Percentiles rank a stretch among this genome's conserved stretches.
These are phyloP conservation scores for Sebastes vulpes DNA, from an alignment of 2,797 vertebrate species.

Conservation along the genomic window DNA sequence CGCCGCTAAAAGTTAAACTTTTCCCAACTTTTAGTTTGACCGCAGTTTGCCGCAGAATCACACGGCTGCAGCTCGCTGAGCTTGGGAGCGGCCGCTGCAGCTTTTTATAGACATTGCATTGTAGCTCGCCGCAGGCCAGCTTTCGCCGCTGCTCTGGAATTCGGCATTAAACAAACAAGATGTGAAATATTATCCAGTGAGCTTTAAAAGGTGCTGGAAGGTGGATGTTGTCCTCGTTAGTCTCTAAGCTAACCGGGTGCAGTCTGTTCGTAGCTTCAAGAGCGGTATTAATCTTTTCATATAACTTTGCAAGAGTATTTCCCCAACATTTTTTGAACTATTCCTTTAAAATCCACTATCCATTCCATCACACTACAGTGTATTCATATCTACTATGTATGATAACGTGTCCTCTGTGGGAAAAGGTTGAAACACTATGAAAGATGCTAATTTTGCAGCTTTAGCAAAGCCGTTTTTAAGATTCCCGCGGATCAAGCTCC, in stretches of 20 bases:
- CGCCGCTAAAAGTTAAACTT: too few relatives aligned
- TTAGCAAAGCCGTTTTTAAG: conserved; percentile 38
- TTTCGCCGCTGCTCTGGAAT: too few relatives aligned
- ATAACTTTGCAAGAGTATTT: background rate
- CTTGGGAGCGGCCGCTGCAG: too few relatives aligned
- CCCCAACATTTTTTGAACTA: too few relatives aligned
- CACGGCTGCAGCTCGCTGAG: too few relatives aligned
- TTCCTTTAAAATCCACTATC: background rate
- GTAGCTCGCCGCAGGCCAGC: too few relatives aligned
- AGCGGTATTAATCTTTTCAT: background rate
- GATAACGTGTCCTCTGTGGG: background rate
- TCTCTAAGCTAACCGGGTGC: background rate
- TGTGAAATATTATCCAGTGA: background rate
- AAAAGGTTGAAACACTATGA: conserved; percentile 27
- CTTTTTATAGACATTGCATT: too few relatives aligned
- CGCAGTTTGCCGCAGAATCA: too few relatives aligned
- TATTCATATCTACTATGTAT: conserved; percentile 3
- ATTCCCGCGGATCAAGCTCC: conserved; percentile 53
- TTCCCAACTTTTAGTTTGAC: too few relatives aligned
- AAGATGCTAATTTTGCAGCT: conserved; percentile 32
- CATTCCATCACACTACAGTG: background rate
- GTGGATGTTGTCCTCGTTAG: background rate
- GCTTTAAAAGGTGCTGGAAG: background rate
- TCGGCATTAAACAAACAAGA: background rate
- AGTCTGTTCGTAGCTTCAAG: background rate